Evolutionary conservation across 2,888 invertebrate species (phyloP), one percentile per base, ranked within the genome.

Genomic region (Ormyrus pomaceus): DNA sequence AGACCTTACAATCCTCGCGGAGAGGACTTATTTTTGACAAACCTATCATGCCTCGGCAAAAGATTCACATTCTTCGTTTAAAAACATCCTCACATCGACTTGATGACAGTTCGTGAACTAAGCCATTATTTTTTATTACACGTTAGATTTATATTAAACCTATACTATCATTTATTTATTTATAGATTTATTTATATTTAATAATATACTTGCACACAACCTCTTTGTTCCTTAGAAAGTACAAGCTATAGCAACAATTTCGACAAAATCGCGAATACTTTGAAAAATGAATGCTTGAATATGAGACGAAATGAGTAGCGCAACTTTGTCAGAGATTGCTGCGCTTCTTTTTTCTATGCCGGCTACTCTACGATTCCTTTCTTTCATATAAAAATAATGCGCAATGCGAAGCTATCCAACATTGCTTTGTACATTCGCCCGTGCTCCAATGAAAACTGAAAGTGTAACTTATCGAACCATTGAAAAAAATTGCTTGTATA

Each of bases 351-450:
- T 61, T 81, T 46, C 53, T 79, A 70, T 45, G 61, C 61, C 65
- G 59, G n/a, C 76, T 86, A 82, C 8, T 65, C 55, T 79, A 80
- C 45, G 58, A 46, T 79, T 79, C 51, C 78, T 83, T 84, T 84
- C 84, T 77, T 85, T 87, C 84, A 88, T 90, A 90, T 88, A 90
- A 90, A 90, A 90, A 90, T 90, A 90, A 90, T 85, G 87, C 85
- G 90, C 90, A 90, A 90, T 88, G 90, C 87, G 86, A 88, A 88
- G 85, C 86, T 87, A 88, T 87, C 85, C 87, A 86, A 87, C 90
- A 90, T 89, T 90, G 90, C 89, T 90, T 90, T 90, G 90, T 90
- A 90, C 90, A 90, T 90, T 90, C 88, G 87, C 89, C 89, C 88
- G 90, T 90, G 90, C 90, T 90, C 89, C 89, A 90, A 89, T 89